phyloP scores from a whole-genome alignment of 1,140 invertebrate genomes.

The Danaus melanippus region DNA sequence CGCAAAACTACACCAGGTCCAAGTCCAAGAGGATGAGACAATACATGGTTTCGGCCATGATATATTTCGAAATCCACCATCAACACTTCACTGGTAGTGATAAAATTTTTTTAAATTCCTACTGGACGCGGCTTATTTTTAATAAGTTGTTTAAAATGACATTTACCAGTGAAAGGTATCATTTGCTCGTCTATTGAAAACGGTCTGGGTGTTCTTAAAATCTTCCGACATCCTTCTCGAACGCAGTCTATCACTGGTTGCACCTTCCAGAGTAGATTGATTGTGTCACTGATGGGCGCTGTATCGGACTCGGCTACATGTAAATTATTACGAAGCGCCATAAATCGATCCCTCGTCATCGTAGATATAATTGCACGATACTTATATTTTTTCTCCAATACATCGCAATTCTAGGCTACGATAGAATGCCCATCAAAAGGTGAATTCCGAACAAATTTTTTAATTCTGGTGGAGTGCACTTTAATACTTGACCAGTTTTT shows the following conservation, averaged over 20 bases:
- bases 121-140: neutral
- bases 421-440: conserved; percentile 6
- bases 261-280: conserved; percentile 6
- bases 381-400: conserved; percentile 8
- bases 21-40: conserved; percentile 1
- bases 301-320: conserved; percentile 6
- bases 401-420: conserved; percentile 6
- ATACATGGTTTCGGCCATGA: neutral
- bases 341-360: conserved; percentile 10
- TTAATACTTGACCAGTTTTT: conserved; percentile 6
- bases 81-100: conserved; percentile 5
- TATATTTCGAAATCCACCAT: conserved; percentile 8
- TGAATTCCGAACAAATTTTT: conserved; percentile 5
- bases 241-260: conserved; percentile 2
- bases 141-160: neutral
- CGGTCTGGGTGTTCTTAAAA: neutral
- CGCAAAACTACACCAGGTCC: conserved; percentile 11
- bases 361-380: conserved; percentile 5
- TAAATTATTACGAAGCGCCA: conserved; percentile 4
- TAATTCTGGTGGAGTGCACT: neutral
- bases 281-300: neutral
- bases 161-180: conserved; percentile 1
- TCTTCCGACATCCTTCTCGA: conserved; percentile 2
- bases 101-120: neutral
- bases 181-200: conserved; percentile 1